A percentile compares a stretch with the other conserved stretches of the same genome.
Conservation (phyloP, 2,113 vertebrate species). For the Anarrhichthys ocellatus region DNA sequence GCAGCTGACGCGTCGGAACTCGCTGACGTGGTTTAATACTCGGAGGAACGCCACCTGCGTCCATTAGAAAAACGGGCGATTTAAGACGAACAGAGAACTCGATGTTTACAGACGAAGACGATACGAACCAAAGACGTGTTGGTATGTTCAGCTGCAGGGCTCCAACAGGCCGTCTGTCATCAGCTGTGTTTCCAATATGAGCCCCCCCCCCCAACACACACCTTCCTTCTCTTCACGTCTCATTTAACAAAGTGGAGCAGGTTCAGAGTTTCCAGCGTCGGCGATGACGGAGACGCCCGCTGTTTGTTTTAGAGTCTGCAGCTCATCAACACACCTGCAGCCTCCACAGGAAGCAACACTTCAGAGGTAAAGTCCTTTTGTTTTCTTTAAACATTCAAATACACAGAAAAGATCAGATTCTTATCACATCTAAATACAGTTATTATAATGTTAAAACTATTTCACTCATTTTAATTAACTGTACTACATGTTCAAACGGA, state of each 20-base stretch:
- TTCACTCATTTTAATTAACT: no score
- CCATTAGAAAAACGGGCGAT: not conserved
- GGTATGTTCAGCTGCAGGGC: conserved; percentile 49
- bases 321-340: conserved; percentile 51
- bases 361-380: no score
- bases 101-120: not conserved
- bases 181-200: conserved; percentile 22
- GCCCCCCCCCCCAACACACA: not conserved
- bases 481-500: no score
- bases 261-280: conserved; percentile 29
- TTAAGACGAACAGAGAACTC: not conserved
- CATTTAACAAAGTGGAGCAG: conserved; percentile 66
- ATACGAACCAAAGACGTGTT: not conserved
- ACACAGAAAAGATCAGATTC: no score
- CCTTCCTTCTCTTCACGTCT: conserved; percentile 55
- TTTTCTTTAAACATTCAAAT: no score
- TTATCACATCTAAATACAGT: no score
- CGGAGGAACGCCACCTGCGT: not conserved
- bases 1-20: conserved; percentile 26
- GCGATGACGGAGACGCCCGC: conserved; percentile 48
- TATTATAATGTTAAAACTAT: no score
- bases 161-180: conserved; percentile 65
- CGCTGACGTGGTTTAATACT: not conserved
- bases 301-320: conserved; percentile 46
- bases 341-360: not conserved